Evolutionary conservation across 2,888 invertebrate genomes (phyloP).

Genomic region (Tanypteryx hageni): DNA sequence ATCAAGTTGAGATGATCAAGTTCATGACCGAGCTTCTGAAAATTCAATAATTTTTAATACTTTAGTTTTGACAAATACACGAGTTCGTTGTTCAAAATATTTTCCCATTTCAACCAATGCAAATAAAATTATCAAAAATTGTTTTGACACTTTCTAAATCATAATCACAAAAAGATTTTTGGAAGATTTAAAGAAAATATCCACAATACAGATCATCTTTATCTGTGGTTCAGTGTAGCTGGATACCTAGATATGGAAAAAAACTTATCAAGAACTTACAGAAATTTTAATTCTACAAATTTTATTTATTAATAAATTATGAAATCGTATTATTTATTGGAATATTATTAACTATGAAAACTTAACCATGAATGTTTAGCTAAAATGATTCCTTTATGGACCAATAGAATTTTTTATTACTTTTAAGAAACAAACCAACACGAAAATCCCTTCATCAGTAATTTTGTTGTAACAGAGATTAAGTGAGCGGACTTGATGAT

Average conservation of each 20-base stretch:
- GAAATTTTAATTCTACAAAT: background rate
- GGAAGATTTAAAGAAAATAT: too few relatives aligned
- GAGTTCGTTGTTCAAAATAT: background rate
- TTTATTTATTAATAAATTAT: background rate
- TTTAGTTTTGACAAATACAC: background rate
- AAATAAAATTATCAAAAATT: background rate
- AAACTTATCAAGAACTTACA: background rate
- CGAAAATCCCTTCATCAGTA: constrained; percentile 70
- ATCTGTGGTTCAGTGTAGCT: too few relatives aligned
- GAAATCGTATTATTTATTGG: background rate
- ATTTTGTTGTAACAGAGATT: constrained; percentile 80
- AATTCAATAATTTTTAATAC: background rate
- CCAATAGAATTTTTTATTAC: constrained; percentile 68
- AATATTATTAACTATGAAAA: constrained; percentile 70
- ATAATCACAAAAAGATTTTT: too few relatives aligned
- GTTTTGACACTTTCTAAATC: background rate
- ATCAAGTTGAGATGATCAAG: constrained; percentile 78
- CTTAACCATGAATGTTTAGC: constrained; percentile 53
- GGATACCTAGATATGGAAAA: background rate
- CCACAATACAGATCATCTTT: too few relatives aligned
- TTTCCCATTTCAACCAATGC: background rate
- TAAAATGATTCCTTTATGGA: background rate
- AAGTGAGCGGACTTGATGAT: constrained; percentile 76
- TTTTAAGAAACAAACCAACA: constrained; percentile 69
- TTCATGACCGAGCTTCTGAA: constrained; percentile 76